Percentiles rank a stretch among this genome's conserved stretches.
Conservation (phyloP, 2,888 invertebrate genomes). For the Desoria tigrina region DNA sequence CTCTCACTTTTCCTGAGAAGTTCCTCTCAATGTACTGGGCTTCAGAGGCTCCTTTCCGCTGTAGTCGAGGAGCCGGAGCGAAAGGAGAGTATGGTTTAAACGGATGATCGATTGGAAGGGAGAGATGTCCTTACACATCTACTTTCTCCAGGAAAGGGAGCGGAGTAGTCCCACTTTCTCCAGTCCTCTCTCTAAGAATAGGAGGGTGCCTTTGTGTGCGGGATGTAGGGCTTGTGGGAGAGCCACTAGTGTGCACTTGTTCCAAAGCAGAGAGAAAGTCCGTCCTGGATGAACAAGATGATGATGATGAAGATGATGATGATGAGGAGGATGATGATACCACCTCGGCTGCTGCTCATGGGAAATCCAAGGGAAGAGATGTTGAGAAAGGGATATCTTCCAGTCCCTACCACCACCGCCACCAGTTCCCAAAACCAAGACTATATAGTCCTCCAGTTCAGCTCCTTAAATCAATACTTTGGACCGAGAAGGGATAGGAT, state of each 20-base stretch:
- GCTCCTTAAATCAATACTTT: too few relatives aligned
- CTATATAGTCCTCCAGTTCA: too few relatives aligned
- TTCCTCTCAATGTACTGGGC: background rate
- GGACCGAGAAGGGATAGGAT: too few relatives aligned
- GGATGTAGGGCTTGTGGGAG: background rate
- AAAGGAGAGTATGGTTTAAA: too few relatives aligned
- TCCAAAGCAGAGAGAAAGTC: too few relatives aligned
- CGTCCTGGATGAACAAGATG: background rate
- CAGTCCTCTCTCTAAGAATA: background rate
- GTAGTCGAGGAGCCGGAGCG: too few relatives aligned
- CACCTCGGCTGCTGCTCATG: background rate
- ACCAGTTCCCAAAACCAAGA: too few relatives aligned
- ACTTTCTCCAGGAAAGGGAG: constrained; percentile 15
- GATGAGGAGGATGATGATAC: too few relatives aligned
- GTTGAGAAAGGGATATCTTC: background rate
- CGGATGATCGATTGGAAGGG: constrained; percentile 37
- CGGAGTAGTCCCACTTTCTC: too few relatives aligned
- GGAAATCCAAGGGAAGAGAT: background rate
- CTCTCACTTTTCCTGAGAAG: background rate
- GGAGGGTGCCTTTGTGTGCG: background rate
- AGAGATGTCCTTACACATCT: constrained; percentile 27
- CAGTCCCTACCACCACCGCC: background rate
- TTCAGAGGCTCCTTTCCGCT: too few relatives aligned
- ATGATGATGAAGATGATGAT: constrained; percentile 3
- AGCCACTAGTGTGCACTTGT: too few relatives aligned